Evolutionary conservation across 1,140 invertebrate species (phyloP).

Genomic region (Pogonognathellus flavescens): DNA sequence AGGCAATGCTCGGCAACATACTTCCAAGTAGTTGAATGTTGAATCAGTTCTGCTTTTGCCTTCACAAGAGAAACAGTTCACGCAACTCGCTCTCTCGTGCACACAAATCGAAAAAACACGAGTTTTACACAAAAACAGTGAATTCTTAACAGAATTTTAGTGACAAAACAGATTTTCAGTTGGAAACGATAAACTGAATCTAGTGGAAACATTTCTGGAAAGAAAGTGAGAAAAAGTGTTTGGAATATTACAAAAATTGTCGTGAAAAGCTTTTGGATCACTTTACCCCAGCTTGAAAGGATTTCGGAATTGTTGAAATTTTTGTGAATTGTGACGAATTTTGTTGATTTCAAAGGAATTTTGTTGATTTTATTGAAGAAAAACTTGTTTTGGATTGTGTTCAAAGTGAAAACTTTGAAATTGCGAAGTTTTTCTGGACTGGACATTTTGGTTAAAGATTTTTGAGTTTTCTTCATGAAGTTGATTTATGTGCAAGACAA

Average conservation of each 20-base stretch:
- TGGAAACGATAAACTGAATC: no score
- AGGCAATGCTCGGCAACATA: no score
- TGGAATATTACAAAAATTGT: not conserved
- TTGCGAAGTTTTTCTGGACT: not conserved
- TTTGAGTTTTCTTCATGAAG: not conserved
- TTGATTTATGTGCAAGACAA: not conserved
- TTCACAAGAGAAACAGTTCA: not conserved
- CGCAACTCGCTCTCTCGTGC: not conserved
- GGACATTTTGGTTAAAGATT: no score
- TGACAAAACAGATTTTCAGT: not conserved
- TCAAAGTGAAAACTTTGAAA: not conserved
- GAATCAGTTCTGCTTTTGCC: conserved; percentile 16
- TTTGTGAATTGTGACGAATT: not conserved
- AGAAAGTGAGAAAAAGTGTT: not conserved
- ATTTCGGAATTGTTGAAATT: not conserved
- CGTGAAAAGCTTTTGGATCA: not conserved
- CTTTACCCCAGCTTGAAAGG: not conserved
- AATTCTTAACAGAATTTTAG: not conserved
- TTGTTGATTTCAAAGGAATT: not conserved
- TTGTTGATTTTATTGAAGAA: not conserved
- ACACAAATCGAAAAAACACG: not conserved
- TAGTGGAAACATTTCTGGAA: not conserved
- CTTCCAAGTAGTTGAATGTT: not conserved
- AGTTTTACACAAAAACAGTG: not conserved
- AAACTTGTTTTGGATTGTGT: not conserved